Base-by-base conservation (phyloP, 2,888 invertebrate genomes). In the Gryllus longicercus region DNA sequence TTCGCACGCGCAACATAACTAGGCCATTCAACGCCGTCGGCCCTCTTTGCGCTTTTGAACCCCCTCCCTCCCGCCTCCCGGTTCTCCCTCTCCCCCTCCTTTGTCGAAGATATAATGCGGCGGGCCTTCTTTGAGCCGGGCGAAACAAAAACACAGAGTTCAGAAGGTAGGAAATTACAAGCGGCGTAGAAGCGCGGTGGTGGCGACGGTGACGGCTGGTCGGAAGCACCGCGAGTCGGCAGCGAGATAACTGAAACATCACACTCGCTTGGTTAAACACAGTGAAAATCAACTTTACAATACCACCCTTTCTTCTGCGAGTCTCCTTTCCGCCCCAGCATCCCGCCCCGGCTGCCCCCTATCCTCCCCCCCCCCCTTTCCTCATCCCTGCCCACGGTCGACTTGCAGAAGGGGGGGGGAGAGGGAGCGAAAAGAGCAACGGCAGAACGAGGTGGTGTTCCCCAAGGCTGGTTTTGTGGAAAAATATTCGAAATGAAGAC, bases 271-370 rank as follows among this genome's bases (percentile, higher is more conserved):
- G 63, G 63, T 63, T 63, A 63, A 63, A 63, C 63, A 63, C 63
- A 63, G 63, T 63, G 63, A 63, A 63, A 63, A 63, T 63, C 63
- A 63, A 63, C 63, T 63, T 63, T n/a, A n/a, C 63, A 63, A n/a
- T n/a, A n/a, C 14, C 14, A 63, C 63, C n/a, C n/a, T n/a, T 63
- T n/a, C 63, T n/a, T 18, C 16, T 63, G 63, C 14, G 16, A 18
- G 14, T 63, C n/a, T 63, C 63, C 8, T 63, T 63, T 38, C 38
- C 38, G 63, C 14, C n/a, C 63, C 63, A 63, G 38, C 38, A 38
- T 38, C 38, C 38, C 38, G 38, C 38, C 38, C 1, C 5, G 38
- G 38, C 38, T 38, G 38, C 38, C 38, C 38, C 38, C 38, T 38
- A 38, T 38, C 38, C 38, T 63, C 14, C 0, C 16, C 14, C 63